Evolutionary conservation across 2,113 vertebrate genomes (phyloP).

Genomic region (Eolophus roseicapilla): DNA sequence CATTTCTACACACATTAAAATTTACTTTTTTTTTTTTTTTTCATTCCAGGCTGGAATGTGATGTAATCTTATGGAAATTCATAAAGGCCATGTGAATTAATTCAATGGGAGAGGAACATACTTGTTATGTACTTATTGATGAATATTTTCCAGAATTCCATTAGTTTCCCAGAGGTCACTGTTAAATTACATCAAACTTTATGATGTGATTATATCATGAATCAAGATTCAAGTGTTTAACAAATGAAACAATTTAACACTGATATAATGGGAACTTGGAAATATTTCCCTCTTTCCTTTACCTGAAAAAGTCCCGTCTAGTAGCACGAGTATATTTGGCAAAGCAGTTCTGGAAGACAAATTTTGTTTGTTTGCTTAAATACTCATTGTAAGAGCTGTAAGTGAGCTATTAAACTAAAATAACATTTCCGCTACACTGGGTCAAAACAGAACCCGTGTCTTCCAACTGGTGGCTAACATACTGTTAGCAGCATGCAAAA

Average conservation of each 20-base stretch:
- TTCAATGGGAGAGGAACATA: neutral
- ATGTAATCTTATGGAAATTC: neutral
- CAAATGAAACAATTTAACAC: neutral
- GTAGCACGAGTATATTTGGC: neutral
- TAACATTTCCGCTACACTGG: neutral
- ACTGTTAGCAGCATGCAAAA: neutral
- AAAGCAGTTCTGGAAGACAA: neutral
- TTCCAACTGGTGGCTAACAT: neutral
- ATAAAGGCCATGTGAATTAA: neutral
- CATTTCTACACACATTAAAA: neutral
- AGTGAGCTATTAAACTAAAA: neutral
- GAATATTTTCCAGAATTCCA: conserved; percentile 40
- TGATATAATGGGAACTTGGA: neutral
- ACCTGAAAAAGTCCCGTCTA: neutral
- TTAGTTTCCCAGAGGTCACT: conserved; percentile 7
- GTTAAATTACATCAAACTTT: neutral
- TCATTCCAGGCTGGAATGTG: neutral
- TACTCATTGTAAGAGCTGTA: neutral
- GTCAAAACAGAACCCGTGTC: neutral
- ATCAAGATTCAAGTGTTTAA: neutral
- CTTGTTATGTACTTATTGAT: conserved; percentile 3
- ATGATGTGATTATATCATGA: neutral
- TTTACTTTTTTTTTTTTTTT: neutral
- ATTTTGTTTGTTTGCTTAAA: neutral
- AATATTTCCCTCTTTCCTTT: neutral